Percentiles rank a stretch among this genome's conserved stretches.
Evolutionary conservation across 2,113 vertebrate genomes (phyloP).

Genomic region (Syngnathoides biaculeatus): DNA sequence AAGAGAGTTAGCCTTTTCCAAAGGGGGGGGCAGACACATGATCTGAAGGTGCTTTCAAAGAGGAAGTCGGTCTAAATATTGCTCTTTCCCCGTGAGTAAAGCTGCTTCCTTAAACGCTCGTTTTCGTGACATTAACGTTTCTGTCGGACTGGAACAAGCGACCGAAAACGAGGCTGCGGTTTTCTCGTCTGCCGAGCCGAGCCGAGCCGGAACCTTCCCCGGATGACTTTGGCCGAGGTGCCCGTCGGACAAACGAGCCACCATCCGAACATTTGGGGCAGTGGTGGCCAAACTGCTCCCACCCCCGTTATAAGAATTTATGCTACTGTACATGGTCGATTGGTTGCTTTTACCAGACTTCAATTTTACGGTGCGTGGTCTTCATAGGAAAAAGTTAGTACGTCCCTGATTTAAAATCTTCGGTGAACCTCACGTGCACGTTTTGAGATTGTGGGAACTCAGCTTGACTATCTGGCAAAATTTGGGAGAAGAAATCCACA

Average conservation of each 20-base stretch:
- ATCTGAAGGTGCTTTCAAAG: neutral
- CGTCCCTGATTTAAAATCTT: neutral
- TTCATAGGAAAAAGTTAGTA: too few species aligned
- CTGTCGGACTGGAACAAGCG: neutral
- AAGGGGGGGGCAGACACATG: neutral
- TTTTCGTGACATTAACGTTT: neutral
- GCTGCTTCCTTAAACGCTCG: neutral
- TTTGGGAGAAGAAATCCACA: neutral
- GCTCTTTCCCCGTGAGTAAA: neutral
- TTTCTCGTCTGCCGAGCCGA: too few species aligned
- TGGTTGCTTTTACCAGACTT: too few species aligned
- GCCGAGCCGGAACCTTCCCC: too few species aligned
- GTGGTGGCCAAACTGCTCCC: too few species aligned
- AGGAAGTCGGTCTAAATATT: neutral
- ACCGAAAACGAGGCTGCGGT: neutral
- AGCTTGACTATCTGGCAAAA: neutral
- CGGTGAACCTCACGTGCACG: neutral
- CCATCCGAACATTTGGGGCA: too few species aligned
- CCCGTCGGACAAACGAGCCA: too few species aligned
- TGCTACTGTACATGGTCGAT: too few species aligned
- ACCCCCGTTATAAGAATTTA: too few species aligned
- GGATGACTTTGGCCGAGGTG: too few species aligned
- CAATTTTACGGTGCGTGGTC: too few species aligned
- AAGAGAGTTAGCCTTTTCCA: constrained; percentile 1
- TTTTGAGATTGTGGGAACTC: neutral